A percentile compares a stretch with the other conserved stretches of the same genome.
phyloP scores from a whole-genome alignment of 2,888 invertebrate species.

The Drosophila austrosaltans region DNA sequence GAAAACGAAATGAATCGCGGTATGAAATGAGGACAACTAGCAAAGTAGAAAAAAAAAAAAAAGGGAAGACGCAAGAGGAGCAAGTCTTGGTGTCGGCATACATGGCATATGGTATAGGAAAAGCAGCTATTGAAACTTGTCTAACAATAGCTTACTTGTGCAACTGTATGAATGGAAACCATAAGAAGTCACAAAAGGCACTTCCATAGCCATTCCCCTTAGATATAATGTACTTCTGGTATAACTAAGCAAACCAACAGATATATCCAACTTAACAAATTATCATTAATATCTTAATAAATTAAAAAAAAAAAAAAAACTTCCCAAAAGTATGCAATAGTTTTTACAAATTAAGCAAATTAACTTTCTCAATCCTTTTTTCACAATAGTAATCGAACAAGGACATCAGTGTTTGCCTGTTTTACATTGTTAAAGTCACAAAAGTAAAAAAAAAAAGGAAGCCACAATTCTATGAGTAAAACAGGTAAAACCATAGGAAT shows the following conservation, averaged over 20 bases:
- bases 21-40: slow-evolving; percentile 19
- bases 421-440: neutral
- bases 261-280: no score
- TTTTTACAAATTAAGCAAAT: neutral
- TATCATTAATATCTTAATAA: neutral
- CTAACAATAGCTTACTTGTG: slow-evolving; percentile 5
- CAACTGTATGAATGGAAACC: slow-evolving; percentile 16
- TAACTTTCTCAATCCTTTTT: neutral
- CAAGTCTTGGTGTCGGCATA: neutral
- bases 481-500: neutral
- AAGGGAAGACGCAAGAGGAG: slow-evolving; percentile 1
- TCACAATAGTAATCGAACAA: neutral
- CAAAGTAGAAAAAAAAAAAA: neutral
- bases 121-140: slow-evolving; percentile 5
- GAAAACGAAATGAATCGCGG: slow-evolving; percentile 25
- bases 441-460: neutral
- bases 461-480: neutral
- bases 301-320: neutral
- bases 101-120: neutral
- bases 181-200: slow-evolving; percentile 8
- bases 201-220: no score
- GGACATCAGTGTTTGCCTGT: neutral
- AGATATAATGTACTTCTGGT: no score
- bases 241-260: no score
- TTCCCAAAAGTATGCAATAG: neutral